Evolutionary conservation across 2,113 vertebrate species (phyloP).

Genomic region (Nannospalax galili): DNA sequence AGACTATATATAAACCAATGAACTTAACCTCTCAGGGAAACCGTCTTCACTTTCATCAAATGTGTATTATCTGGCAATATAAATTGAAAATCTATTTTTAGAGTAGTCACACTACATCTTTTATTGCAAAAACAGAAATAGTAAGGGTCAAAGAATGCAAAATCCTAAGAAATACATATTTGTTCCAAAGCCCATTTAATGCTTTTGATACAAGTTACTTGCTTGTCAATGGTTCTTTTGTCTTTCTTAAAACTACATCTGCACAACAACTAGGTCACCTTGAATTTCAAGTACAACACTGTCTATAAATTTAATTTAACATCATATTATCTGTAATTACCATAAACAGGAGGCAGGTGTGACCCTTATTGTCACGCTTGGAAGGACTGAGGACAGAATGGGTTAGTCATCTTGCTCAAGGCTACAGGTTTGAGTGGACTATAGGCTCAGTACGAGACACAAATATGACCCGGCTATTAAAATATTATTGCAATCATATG

Average conservation of each 20-base stretch:
- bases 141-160: constrained; percentile 45
- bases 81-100: constrained; percentile 65
- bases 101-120: constrained; percentile 28
- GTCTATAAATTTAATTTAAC: constrained; percentile 79
- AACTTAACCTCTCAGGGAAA: constrained; percentile 61
- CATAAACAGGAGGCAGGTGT: constrained; percentile 77
- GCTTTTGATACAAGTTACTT: constrained; percentile 56
- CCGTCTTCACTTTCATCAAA: constrained; percentile 47
- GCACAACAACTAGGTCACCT: constrained; percentile 66
- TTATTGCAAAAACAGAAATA: constrained; percentile 63
- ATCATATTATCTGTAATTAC: constrained; percentile 69
- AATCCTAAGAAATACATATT: constrained; percentile 40
- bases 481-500: constrained; percentile 68
- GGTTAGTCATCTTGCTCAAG: constrained; percentile 1
- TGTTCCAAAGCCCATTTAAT: constrained; percentile 12
- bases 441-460: neutral
- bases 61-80: constrained; percentile 53
- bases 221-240: constrained; percentile 73
- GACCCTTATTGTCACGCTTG: constrained; percentile 55
- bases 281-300: constrained; percentile 74
- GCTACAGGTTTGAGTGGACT: constrained; percentile 20
- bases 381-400: constrained; percentile 43
- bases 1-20: constrained; percentile 65
- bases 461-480: constrained; percentile 41
- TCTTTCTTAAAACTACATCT: constrained; percentile 72